Conservation (phyloP, 2,113 vertebrate genomes). For the Halichoeres trimaculatus region DNA sequence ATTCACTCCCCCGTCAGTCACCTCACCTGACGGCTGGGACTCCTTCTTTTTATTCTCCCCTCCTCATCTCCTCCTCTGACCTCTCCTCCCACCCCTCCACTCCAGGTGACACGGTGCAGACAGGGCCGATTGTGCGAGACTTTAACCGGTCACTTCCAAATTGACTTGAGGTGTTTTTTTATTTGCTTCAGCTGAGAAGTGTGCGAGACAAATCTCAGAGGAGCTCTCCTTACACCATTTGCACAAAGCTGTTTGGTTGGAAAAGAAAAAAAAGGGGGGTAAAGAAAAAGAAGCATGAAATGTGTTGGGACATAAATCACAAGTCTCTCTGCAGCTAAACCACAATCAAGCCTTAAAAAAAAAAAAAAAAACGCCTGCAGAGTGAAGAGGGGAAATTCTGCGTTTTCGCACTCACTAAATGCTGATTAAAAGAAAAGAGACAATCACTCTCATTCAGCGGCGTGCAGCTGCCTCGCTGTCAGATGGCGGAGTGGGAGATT, state of each 20-base stretch:
- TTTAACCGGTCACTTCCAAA: constrained; percentile 54
- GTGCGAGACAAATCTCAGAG: constrained; percentile 35
- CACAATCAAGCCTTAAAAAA: constrained; percentile 48
- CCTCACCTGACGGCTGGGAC: constrained; percentile 32
- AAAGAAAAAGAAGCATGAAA: constrained; percentile 22
- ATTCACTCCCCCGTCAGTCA: constrained; percentile 41
- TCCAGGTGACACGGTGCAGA: constrained; percentile 31
- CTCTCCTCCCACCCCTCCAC: constrained; percentile 24
- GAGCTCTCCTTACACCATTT: constrained; percentile 38
- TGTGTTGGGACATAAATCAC: constrained; percentile 41
- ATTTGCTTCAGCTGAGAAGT: constrained; percentile 16
- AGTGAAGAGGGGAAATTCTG: constrained; percentile 57
- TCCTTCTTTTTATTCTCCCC: constrained; percentile 5
- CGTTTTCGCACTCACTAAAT: constrained; percentile 36
- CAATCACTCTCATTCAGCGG: constrained; percentile 83
- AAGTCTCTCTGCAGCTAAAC: constrained; percentile 26
- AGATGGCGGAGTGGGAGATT: constrained; percentile 57
- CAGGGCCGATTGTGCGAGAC: constrained; percentile 34
- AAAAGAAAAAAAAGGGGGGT: constrained; percentile 19
- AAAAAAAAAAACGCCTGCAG: constrained; percentile 41
- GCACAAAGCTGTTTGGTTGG: constrained; percentile 15
- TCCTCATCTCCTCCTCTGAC: constrained; percentile 39
- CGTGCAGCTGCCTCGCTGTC: constrained; percentile 89
- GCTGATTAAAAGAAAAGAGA: constrained; percentile 67
- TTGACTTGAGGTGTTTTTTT: constrained; percentile 43